Base-by-base conservation (phyloP, 2,888 invertebrate genomes). In the Meloe dianella region DNA sequence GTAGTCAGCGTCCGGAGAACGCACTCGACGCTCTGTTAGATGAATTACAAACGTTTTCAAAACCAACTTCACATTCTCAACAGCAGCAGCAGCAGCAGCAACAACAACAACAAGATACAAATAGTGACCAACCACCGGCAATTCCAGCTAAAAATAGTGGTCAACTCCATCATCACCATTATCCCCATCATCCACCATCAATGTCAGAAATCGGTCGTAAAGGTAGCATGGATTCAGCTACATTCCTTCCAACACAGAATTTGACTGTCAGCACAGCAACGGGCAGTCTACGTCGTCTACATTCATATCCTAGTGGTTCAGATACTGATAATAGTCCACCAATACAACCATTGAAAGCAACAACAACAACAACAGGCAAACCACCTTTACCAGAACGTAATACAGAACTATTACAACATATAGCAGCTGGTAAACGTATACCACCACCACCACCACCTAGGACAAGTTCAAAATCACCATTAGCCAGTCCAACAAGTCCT, bases 1-100 rank as follows among this genome's bases (percentile, higher is more conserved):
- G 85, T 82, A 74, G 76, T 85, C 87, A 88, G 86, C 90, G 92
- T 86, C 88, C 94, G 89, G 95, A 95, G 91, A 96, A 95, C 92
- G 94, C 95, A 90, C 94, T 96, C 92, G 96, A 96, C 91, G 94
- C 94, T 90, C 85, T 96, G 92, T 86, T 96, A 93, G 95, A 95
- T 84, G 95, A 96, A 85, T 88, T 95, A 73, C 94, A 95, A 85
- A 95, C 95, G 35, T 95, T 95, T 84, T 91, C 94, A 64, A 91
- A 92, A 82, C 94, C 94, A 61, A 54, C 54, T 14, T 58, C 85
- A 82, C 71, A 9, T 12, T 68, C 73, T 70, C 71, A 73, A 67
- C 58, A 69, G 62, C 22, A 47, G 22, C 22, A 30, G 22, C 61
- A 35, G 24, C 54, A 54, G n/a, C n/a, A n/a, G n/a, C n/a, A 69